Base-by-base conservation (phyloP, 2,888 invertebrate species). In the Pandemis corylana region DNA sequence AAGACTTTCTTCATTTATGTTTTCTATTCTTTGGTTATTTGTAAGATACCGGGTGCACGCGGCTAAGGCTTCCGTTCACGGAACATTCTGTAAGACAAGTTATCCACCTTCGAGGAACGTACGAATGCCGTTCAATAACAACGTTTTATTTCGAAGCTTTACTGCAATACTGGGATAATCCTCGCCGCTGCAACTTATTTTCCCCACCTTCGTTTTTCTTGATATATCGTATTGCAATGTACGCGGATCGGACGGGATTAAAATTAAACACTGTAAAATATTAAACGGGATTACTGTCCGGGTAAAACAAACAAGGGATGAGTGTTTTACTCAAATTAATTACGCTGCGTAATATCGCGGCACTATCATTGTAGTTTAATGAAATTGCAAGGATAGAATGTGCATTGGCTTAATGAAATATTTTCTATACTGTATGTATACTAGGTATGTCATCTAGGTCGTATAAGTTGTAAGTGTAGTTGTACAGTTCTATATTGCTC, bases 21-120 rank as follows among this genome's bases (percentile, higher is more conserved):
- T 70, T 67, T 66, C 74, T 20, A 71, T 75, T 70, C 62, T 66
- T 67, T 56, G 53, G 66, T 63, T 75, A 66, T 70, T 67, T 75
- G 70, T 74, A 75, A 71, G 66, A 71, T 70, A 70, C 75, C 70
- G 66, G 68, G 28, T 63, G 64, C 28, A 64, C 65, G 64, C 56
- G 46, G 64, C 56, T 68, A 64, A 44, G 73, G 74, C 42, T 70
- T 74, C 73, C 74, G 74, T 65, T 65, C 15, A 49, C 49, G 65
- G 59, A 70, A 66, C 66, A 63, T 75, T 71, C 62, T 75, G 75
- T 67, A 63, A 75, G 75, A 75, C 75, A 53, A 66, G 75, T 67
- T 70, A 75, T 75, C 75, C 75, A 75, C 75, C 75, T 71, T 75
- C 64, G 70, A 46, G 70, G 62, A 62, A 62, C 70, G 69, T 59